Base-by-base conservation (phyloP, 35 echinoderm and acorn worm genomes). In the Apostichopus japonicus region DNA sequence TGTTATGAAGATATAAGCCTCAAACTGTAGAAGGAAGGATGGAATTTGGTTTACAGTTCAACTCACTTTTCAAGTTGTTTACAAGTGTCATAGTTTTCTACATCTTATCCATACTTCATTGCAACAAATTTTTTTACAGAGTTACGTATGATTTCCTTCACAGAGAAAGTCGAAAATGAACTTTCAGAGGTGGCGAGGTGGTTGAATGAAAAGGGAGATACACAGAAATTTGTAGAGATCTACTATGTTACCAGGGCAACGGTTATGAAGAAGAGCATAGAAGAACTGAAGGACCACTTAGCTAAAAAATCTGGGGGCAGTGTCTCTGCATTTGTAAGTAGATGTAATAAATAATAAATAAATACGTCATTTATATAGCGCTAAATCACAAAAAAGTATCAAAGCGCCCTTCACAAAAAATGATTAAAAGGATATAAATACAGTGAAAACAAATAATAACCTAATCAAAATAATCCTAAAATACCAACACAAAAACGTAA, bases 281-380 rank as follows among this genome's bases (percentile, higher is more conserved):
- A 96, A 87, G 90, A 79, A 17, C 82, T 98, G 13, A 98, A 98
- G 65, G 97, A 98, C 73, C 95, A 98, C 61, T 92, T 98, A 4
- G 82, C 65, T 56, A 98, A 94, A 87, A 96, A 94, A 58, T 96
- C 93, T 24, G 88, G 93, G n/a, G 94, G 92, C 23, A 92, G 95
- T 25, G 90, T 70, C 11, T 90, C 93, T 77, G 86, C 70, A 72
- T 79, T 79, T 91, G 90, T 91, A 78, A 91, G 90, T 89, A 89
- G 24, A 27, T 79, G 2, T 79, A 22, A 27, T n/a, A n/a, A n/a
- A n/a, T n/a, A n/a, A n/a, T n/a, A n/a, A n/a, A n/a, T n/a, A n/a
- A n/a, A n/a, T n/a, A n/a, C n/a, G n/a, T n/a, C n/a, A n/a, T n/a
- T n/a, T n/a, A n/a, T n/a, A n/a, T n/a, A n/a, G n/a, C n/a, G n/a